Evolutionary conservation across 2,888 invertebrate genomes (phyloP), one percentile per base, ranked within the genome.

Genomic region (Parnassius glacialis): DNA sequence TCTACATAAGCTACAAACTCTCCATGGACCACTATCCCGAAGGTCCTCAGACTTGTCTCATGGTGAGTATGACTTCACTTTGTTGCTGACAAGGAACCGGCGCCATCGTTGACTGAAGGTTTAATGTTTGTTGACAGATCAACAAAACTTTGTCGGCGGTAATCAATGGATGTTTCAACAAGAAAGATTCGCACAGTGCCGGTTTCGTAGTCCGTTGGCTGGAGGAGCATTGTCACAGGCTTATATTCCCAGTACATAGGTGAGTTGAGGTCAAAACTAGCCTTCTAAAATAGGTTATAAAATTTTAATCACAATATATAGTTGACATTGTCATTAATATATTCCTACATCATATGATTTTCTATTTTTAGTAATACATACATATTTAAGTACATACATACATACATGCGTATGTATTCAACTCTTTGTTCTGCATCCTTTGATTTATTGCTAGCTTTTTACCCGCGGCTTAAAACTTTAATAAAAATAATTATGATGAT

Each of bases 191-290:
- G 55, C 93, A 97, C 69, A 96, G 96, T 57, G 90, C 94, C 25
- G 95, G 95, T 64, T 97, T 94, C 79, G 94, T 97, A 64, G 94
- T 94, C 58, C 96, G 96, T 78, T 97, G 97, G 97, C 92, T 97
- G 34, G 94, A 94, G 73, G 94, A 95, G 67, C 95, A 97, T 86
- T 94, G 95, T 65, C 96, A 95, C 50, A 92, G 96, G 52, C 90
- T 97, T 51, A 92, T 97, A 51, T 91, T 95, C 62, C 94, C 96
- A 3, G 92, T 97, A 34, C 97, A 97, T 81, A 94, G 95, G 81
- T 95, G 72, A 70, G 52, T 60, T 20, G n/a, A 48, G 48, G n/a
- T n/a, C 5, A 12, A 48, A 2, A n/a, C 13, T n/a, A 48, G 48
- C n/a, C 16, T n/a, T 16, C 9, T 13, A n/a, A 50, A 25, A 25